phyloP scores from a whole-genome alignment of 2,797 vertebrate species.

The Galago senegalensis region DNA sequence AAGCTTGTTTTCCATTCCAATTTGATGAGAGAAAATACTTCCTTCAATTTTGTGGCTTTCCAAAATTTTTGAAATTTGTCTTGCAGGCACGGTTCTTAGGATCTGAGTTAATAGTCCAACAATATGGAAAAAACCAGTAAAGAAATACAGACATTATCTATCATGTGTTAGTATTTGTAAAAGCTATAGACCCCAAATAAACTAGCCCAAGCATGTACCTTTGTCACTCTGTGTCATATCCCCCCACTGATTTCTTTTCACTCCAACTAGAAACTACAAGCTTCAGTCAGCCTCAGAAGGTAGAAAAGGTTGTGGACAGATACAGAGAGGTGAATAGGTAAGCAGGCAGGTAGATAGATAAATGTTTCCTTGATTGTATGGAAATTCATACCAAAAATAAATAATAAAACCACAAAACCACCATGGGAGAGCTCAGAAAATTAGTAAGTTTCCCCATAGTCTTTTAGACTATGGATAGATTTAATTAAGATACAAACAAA shows the following conservation, averaged over 20 bases:
- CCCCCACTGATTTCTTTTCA: not conserved
- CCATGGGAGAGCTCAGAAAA: not conserved
- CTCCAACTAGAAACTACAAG: conserved; percentile 24
- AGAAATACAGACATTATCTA: not conserved
- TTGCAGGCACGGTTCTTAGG: not conserved
- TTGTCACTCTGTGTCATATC: not conserved
- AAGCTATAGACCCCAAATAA: not conserved
- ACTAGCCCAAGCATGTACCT: not conserved
- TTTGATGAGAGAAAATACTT: conserved; percentile 44
- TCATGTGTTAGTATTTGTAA: not conserved
- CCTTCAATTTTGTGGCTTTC: conserved; percentile 20
- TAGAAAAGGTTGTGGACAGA: not conserved
- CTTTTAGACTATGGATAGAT: not conserved
- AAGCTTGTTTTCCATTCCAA: conserved; percentile 37
- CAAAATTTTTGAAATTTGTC: conserved; percentile 32
- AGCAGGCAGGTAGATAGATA: not conserved
- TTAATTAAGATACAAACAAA: not conserved
- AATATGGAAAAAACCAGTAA: conserved; percentile 9
- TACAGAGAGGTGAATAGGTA: too few species aligned
- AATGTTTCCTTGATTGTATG: not conserved
- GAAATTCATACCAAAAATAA: not conserved
- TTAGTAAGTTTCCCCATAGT: not conserved
- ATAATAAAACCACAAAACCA: not conserved
- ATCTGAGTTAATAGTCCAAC: not conserved
- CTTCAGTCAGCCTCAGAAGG: not conserved